Evolutionary conservation across 2,113 vertebrate species (phyloP).

Genomic region (Urocynchramus pylzowi): DNA sequence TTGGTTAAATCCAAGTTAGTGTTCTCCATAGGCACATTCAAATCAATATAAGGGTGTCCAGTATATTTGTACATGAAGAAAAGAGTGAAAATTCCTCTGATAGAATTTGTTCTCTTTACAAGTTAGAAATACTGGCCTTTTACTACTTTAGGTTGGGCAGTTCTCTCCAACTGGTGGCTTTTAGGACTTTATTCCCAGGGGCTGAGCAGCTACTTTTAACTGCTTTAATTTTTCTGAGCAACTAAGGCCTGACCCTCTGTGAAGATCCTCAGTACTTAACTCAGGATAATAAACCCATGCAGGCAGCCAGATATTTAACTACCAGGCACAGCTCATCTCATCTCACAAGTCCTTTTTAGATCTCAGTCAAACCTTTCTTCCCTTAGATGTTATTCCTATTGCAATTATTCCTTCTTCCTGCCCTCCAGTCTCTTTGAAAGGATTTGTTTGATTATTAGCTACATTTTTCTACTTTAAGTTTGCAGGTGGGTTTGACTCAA

Average conservation of each 20-base stretch:
- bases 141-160: not conserved
- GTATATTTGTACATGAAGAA: not conserved
- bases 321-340: not conserved
- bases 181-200: not conserved
- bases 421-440: not conserved
- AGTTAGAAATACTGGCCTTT: not conserved
- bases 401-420: not conserved
- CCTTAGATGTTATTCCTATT: not conserved
- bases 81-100: not conserved
- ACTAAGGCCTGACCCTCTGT: not conserved
- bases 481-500: not conserved
- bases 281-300: not conserved
- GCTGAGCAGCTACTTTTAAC: not conserved
- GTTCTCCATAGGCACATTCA: fast-evolving
- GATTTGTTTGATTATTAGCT: not conserved
- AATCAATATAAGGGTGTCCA: not conserved
- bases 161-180: not conserved
- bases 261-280: not conserved
- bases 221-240: not conserved
- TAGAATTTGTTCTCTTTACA: not conserved
- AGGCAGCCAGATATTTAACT: not conserved
- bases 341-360: not conserved
- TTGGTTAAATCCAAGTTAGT: not conserved
- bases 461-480: not conserved
- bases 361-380: not conserved